Conservation (phyloP, 2,797 vertebrate species). For the Echiichthys vipera region DNA sequence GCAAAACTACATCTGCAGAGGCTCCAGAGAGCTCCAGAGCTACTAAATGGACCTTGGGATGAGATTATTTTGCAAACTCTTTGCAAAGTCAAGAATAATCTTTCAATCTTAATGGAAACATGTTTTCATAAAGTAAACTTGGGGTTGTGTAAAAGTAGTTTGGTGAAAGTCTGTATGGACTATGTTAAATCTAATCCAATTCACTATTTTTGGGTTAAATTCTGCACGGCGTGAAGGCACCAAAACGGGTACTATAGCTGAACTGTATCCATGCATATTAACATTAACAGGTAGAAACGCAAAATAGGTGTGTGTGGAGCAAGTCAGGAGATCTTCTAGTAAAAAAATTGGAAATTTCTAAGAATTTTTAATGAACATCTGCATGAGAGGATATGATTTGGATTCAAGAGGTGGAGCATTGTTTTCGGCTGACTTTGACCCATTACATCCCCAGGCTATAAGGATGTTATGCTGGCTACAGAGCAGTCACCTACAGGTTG, state of each 20-base stretch:
- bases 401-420: background rate
- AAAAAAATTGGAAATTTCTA: background rate
- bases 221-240: background rate
- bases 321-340: background rate
- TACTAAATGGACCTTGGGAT: background rate
- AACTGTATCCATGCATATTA: background rate
- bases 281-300: background rate
- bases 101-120: background rate
- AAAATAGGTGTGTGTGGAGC: background rate
- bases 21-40: background rate
- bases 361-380: slow-evolving; percentile 20
- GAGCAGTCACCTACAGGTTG: background rate
- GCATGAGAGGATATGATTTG: slow-evolving; percentile 10
- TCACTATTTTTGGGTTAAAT: background rate
- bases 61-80: background rate
- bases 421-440: slow-evolving; percentile 1
- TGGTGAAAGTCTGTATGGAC: background rate
- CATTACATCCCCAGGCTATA: background rate
- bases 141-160: background rate
- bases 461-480: background rate
- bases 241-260: background rate
- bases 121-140: background rate
- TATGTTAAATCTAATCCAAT: background rate
- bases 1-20: background rate
- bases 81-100: background rate